Evolutionary conservation across 2,888 invertebrate species (phyloP), one percentile per base, ranked within the genome.

Genomic region (Strigamia crassipes): DNA sequence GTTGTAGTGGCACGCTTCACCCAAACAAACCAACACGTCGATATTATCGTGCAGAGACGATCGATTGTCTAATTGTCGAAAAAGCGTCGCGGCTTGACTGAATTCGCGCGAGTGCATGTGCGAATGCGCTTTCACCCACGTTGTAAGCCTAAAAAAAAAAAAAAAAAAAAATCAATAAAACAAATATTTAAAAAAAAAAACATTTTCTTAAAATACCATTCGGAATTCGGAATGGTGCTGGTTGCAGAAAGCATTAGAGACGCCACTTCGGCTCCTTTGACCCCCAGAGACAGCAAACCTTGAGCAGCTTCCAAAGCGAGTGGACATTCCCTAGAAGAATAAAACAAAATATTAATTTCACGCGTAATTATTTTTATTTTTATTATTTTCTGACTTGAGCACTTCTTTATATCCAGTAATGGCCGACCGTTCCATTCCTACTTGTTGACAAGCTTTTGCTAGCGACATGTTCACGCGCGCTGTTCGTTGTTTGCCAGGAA

Each of bases 331-430:
- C 90, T 88, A 38, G 1, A 38, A 38, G 6, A 38, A 38, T 38
- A 27, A 73, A 73, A 8, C 21, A 18, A 23, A 78, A 38, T 31
- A 23, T 31, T 0, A 77, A 77, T 12, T 38, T 27, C 1, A 18
- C 27, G 3, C 0, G 12, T 6, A 78, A 78, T 78, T 4, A 31
- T 18, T 38, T 23, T 23, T 78, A 23, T 77, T 77, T 31, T 31
- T 13, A 31, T n/a, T 38, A 2, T 21, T 34, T 46, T 85, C 87
- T 86, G 86, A 92, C 92, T 92, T 90, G 79, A 95, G 86, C 12
- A 94, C 94, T 88, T 94, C 94, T 87, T 93, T 94, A 86, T 92
- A 95, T 41, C 92, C 92, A 1, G 92, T 90, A 80, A 93, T 91
- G 0, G 94, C 94, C 18, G 92, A 92, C 80, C 92, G 88, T 85